Base-by-base conservation (phyloP, 1,140 invertebrate species). In the Chironomus striatipennis region DNA sequence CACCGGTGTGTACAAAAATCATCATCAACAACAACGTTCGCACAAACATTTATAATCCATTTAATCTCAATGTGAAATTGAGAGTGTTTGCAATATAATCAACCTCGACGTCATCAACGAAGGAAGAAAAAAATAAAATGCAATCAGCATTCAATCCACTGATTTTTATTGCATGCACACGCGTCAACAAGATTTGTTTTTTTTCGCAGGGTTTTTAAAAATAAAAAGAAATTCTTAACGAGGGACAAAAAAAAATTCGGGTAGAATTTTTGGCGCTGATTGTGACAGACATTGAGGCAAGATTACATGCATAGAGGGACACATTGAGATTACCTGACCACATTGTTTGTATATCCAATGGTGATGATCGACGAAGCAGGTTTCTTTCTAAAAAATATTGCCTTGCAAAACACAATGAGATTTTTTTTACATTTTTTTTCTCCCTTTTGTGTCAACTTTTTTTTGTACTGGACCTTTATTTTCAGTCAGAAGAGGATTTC, bases 271-370 rank as follows among this genome's bases (percentile, higher is more conserved):
- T 57, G 47, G 47, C 47, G 47, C 47, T 57, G 47, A 57, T 5
- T n/a, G 12, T 57, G 47, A 57, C 47, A 57, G 47, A 57, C 47
- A 57, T 57, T 57, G 47, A 57, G 47, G 47, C 47, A 57, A 57
- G n/a, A 57, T 57, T 57, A n/a, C n/a, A 57, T 57, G 47, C 47
- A 57, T 57, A n/a, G 47, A 5, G n/a, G 47, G 47, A n/a, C 12
- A 57, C 47, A 57, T 57, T 57, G 47, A 17, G 65, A 70, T 70
- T 70, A 70, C 65, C 65, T 70, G 65, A 70, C 65, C 65, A 70
- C 65, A 70, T 70, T 70, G 65, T 70, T 70, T 70, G 18, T 70
- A 57, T 57, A 57, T 57, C 18, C 65, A 70, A 70, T 70, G n/a
- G 47, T 57, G 47, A 57, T 12, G n/a, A 15, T 47, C 43, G 15